These are phyloP conservation scores for Parasteatoda lunata DNA, from an alignment of 2,888 invertebrate species.

Conservation along the genomic window DNA sequence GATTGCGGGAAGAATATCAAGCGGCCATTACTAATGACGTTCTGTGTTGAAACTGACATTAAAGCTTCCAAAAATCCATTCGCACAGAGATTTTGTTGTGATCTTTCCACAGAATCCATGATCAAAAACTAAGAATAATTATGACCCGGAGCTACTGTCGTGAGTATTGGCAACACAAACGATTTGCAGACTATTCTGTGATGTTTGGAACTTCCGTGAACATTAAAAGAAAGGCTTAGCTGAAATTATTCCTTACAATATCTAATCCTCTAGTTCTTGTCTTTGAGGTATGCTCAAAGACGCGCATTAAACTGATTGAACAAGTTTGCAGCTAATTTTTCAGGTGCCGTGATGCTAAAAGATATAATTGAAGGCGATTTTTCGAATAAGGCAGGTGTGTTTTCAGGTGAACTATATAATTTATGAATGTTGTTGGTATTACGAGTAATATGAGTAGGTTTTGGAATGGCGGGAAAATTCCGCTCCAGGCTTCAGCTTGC, in stretches of 20 bases:
- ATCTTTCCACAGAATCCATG: neutral
- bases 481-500: too few species aligned
- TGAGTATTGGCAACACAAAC: conserved; percentile 26
- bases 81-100: too few species aligned
- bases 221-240: neutral
- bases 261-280: neutral
- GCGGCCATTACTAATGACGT: conserved; percentile 2
- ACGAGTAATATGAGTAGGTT: too few species aligned
- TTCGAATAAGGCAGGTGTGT: neutral
- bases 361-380: neutral
- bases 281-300: neutral
- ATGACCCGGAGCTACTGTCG: neutral
- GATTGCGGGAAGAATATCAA: conserved; percentile 26
- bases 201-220: conserved; percentile 23
- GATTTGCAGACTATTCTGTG: conserved; percentile 18
- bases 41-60: conserved; percentile 9
- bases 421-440: too few species aligned
- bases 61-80: too few species aligned
- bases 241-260: neutral
- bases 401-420: too few species aligned
- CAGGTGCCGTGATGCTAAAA: neutral
- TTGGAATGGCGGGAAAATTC: too few species aligned
- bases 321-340: neutral
- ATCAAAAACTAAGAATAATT: neutral
- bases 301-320: neutral